These are phyloP conservation scores for Eilema sororculum DNA, from an alignment of 2,888 invertebrate species.

Conservation along the genomic window DNA sequence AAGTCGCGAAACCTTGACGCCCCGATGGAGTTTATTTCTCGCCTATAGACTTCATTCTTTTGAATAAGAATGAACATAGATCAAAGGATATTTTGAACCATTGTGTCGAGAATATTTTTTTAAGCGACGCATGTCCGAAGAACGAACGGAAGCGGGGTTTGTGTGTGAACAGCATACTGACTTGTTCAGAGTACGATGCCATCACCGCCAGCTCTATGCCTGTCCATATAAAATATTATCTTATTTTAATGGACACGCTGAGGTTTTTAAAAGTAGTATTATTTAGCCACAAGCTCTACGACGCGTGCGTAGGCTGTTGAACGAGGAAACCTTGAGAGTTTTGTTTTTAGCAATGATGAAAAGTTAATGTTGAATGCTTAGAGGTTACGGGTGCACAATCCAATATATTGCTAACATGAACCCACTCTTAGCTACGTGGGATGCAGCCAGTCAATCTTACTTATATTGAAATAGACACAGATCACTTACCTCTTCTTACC, in stretches of 20 bases:
- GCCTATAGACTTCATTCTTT: slow-evolving; percentile 54
- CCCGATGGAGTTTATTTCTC: slow-evolving; percentile 36
- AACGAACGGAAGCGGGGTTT: slow-evolving; percentile 73
- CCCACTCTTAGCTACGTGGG: no score
- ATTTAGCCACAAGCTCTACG: background rate
- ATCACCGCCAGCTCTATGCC: slow-evolving; percentile 35
- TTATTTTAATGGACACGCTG: slow-evolving; percentile 34
- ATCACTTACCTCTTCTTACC: no score
- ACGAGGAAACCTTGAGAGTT: background rate
- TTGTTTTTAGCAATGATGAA: background rate
- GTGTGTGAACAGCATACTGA: slow-evolving; percentile 75
- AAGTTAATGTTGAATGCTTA: background rate
- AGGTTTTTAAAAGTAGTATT: slow-evolving; percentile 30
- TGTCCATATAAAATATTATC: slow-evolving; percentile 37
- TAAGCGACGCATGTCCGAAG: slow-evolving; percentile 76
- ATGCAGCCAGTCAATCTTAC: no score
- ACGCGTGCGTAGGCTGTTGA: background rate
- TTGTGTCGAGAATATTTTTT: slow-evolving; percentile 75
- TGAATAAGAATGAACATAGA: slow-evolving; percentile 64
- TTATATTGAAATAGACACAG: no score
- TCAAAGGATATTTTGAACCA: slow-evolving; percentile 59
- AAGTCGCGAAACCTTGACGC: slow-evolving; percentile 42
- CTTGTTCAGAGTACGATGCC: slow-evolving; percentile 52
- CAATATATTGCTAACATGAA: no score
- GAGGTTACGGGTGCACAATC: no score